phyloP scores from a whole-genome alignment of 1,140 invertebrate species.

The Lamellibrachia luymesi region DNA sequence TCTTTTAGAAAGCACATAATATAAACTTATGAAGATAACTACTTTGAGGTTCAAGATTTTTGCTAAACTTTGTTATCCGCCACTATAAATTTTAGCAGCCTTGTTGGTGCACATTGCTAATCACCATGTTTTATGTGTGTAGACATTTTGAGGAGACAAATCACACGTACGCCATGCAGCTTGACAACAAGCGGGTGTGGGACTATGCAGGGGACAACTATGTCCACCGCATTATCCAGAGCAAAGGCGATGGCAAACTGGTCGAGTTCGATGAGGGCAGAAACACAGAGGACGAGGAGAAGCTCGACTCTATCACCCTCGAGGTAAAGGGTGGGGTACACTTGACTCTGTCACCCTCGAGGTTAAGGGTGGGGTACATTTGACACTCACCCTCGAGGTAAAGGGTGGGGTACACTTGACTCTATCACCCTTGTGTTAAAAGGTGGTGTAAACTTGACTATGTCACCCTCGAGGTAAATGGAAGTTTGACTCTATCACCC shows the following conservation, averaged over 20 bases:
- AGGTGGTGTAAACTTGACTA: background rate
- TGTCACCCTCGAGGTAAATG: background rate
- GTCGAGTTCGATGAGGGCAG: conserved; percentile 67
- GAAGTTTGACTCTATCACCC: conserved; percentile 47
- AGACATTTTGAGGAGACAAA: conserved; percentile 92
- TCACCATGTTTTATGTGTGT: conserved; percentile 32
- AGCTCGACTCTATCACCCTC: conserved; percentile 87
- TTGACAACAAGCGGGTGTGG: conserved; percentile 95
- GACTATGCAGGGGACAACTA: conserved; percentile 98
- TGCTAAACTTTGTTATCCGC: too few species aligned
- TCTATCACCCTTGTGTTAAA: conserved; percentile 76
- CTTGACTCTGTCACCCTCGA: conserved; percentile 87
- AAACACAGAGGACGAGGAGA: conserved; percentile 63
- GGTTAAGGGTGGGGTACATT: conserved; percentile 71
- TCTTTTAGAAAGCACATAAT: too few species aligned
- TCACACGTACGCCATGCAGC: conserved; percentile 94
- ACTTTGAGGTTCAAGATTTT: conserved; percentile 22
- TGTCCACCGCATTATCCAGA: conserved; percentile 93
- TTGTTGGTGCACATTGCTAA: conserved; percentile 13
- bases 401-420: conserved; percentile 77
- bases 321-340: conserved; percentile 71
- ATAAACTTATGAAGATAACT: background rate
- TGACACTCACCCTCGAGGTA: conserved; percentile 82
- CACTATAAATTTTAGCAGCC: too few species aligned
- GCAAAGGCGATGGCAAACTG: conserved; percentile 95